Base-by-base conservation (phyloP, 1,140 invertebrate genomes). In the Zaprionus kolodkinae region DNA sequence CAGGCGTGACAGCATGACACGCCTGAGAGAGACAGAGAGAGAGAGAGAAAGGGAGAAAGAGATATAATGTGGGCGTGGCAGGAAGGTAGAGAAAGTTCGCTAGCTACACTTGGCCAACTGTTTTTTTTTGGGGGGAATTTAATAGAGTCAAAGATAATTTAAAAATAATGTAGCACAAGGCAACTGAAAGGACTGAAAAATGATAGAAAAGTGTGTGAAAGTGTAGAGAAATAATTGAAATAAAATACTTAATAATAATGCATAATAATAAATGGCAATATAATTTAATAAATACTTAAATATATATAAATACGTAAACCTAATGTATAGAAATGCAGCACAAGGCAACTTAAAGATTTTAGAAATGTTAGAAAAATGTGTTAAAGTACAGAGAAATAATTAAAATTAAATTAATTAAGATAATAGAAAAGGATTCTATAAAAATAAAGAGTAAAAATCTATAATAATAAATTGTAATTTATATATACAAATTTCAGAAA, bases 51-150 rank as follows among this genome's bases (percentile, higher is more conserved):
- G 1, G 11, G 6, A 5, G 33, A 35, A 2, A 15, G 15, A 30
- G 27, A 1, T 1, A 30, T 40, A 13, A 50, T 1, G 13, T 13
- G 17, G 6, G 11, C 17, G 13, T 30, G 50, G 61, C 11, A 69
- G 45, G n/a, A n/a, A 45, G 35, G 15, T 40, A 33, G 43, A 25
- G 33, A 43, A 67, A 59, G 25, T 72, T 60, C 59, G 36, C 17
- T 27, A 43, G 71, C 30, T 68, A 61, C 64, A 72, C 56, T 72
- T 7, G 36, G 35, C 17, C 35, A 54, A 72, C 35, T 36, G 57
- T 50, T 45, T 36, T 21, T 33, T 11, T 35, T 7, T 33, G 30
- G n/a, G 12, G 1, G 3, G 35, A 12, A 12, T 40, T 43, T 59
- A 59, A 59, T 5, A 59, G 15, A 40, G 36, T n/a, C 17, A 25